Conservation (phyloP, 2,113 vertebrate genomes). For the Piliocolobus tephrosceles region DNA sequence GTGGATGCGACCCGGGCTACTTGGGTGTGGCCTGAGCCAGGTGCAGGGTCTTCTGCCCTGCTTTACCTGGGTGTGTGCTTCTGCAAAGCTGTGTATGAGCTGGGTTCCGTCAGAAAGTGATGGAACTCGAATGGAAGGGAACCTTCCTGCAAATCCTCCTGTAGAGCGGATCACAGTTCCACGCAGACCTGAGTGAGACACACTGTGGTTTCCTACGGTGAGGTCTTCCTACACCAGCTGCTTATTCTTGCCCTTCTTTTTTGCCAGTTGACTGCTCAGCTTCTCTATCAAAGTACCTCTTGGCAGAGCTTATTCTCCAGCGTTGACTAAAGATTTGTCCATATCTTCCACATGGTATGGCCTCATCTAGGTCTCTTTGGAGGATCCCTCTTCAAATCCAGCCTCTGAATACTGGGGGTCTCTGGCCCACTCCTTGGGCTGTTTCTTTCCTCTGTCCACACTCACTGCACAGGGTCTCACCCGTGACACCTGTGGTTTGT, state of each 20-base stretch:
- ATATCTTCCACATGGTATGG: not conserved
- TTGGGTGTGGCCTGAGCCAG: not conserved
- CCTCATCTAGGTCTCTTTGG: not conserved
- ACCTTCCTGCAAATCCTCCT: not conserved
- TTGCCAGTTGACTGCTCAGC: not conserved
- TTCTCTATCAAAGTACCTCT: not conserved
- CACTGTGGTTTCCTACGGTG: not conserved
- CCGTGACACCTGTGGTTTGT: not conserved
- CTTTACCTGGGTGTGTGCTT: not conserved
- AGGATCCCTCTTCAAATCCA: not conserved
- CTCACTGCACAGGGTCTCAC: no score
- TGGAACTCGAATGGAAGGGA: not conserved
- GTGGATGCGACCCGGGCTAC: fast-evolving
- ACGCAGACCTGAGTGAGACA: not conserved
- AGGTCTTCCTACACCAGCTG: not conserved
- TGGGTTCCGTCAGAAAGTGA: not conserved
- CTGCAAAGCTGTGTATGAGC: not conserved
- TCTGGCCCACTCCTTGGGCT: not conserved
- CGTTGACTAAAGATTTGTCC: not conserved
- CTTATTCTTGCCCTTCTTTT: not conserved
- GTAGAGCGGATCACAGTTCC: not conserved
- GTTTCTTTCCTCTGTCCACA: not conserved
- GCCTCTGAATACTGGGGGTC: not conserved
- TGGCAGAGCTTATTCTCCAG: not conserved
- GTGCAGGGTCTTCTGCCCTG: not conserved